phyloP scores from a whole-genome alignment of 2,797 vertebrate species.

The Chelon labrosus region DNA sequence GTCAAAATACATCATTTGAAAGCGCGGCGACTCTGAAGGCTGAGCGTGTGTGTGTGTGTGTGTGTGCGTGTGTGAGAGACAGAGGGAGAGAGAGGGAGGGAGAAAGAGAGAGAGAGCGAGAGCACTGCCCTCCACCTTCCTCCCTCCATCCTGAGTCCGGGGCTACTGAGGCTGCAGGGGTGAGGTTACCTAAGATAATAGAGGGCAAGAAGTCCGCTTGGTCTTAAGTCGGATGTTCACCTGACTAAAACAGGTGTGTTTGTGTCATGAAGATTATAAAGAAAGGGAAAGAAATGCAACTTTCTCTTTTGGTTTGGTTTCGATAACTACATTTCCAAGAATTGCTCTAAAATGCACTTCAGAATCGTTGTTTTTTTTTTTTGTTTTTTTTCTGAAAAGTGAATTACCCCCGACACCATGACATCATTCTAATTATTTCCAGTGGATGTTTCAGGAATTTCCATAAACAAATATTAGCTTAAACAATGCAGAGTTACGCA shows the following conservation, averaged over 20 bases:
- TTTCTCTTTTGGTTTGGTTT: conserved; percentile 32
- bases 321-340: conserved; percentile 37
- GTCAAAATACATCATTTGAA: conserved; percentile 81
- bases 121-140: conserved; percentile 53
- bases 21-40: conserved; percentile 57
- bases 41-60: conserved; percentile 31
- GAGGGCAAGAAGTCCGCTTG: conserved; percentile 32
- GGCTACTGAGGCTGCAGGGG: conserved; percentile 53
- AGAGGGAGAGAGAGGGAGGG: neutral
- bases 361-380: conserved; percentile 14
- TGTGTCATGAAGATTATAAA: conserved; percentile 9
- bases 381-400: conserved; percentile 24
- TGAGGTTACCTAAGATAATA: conserved; percentile 66
- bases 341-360: conserved; percentile 25
- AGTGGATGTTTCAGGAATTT: conserved; percentile 46
- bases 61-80: conserved; percentile 10
- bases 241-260: conserved; percentile 59
- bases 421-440: conserved; percentile 57
- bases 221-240: conserved; percentile 50
- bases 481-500: conserved; percentile 29
- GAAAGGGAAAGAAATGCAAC: neutral
- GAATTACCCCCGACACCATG: conserved; percentile 41
- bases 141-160: conserved; percentile 50
- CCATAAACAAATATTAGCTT: conserved; percentile 45
- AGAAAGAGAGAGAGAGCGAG: neutral